Percentiles rank a stretch among this genome's conserved stretches.
Evolutionary conservation across 92 coral and sea anemone genomes (phyloP).

Genomic region (Nematostella vectensis): DNA sequence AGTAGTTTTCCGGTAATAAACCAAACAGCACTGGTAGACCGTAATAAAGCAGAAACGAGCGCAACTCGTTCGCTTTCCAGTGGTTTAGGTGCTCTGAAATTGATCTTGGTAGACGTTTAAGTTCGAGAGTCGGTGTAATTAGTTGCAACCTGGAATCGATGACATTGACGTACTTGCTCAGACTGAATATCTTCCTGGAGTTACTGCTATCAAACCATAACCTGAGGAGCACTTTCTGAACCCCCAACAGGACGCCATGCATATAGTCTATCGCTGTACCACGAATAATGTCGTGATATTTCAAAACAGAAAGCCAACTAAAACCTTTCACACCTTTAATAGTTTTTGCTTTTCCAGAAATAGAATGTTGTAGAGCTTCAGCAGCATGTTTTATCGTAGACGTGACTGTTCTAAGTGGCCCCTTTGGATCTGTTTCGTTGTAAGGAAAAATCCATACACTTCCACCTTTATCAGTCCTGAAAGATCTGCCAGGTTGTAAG

Average conservation of each 20-base stretch:
- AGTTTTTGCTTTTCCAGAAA: not conserved
- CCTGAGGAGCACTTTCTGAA: conserved; percentile 2
- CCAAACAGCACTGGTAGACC: conserved; percentile 38
- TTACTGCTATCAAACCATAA: conserved; percentile 43
- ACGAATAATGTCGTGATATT: conserved; percentile 2
- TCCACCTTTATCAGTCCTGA: conserved; percentile 17
- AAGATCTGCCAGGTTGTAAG: conserved; percentile 31
- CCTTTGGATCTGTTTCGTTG: conserved; percentile 21
- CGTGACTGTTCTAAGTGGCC: conserved; percentile 22
- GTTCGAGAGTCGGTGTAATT: conserved; percentile 39
- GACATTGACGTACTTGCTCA: conserved; percentile 1
- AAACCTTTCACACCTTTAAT: conserved; percentile 28
- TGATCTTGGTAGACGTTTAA: conserved; percentile 20
- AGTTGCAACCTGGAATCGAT: conserved; percentile 36
- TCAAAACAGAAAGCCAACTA: conserved; percentile 9
- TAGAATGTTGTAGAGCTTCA: conserved; percentile 3
- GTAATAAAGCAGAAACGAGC: conserved; percentile 31
- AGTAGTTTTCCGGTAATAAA: conserved; percentile 29
- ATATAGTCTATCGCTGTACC: conserved; percentile 6
- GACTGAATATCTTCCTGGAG: conserved; percentile 24
- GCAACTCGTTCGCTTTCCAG: conserved; percentile 37
- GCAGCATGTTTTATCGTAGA: conserved; percentile 7
- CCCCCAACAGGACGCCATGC: conserved; percentile 11
- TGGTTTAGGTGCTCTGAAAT: conserved; percentile 26
- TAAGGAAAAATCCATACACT: conserved; percentile 11